Evolutionary conservation across 64 coral and sea anemone species (phyloP), one percentile per base, ranked within the genome.

Genomic region (Stichodactyla helianthus): DNA sequence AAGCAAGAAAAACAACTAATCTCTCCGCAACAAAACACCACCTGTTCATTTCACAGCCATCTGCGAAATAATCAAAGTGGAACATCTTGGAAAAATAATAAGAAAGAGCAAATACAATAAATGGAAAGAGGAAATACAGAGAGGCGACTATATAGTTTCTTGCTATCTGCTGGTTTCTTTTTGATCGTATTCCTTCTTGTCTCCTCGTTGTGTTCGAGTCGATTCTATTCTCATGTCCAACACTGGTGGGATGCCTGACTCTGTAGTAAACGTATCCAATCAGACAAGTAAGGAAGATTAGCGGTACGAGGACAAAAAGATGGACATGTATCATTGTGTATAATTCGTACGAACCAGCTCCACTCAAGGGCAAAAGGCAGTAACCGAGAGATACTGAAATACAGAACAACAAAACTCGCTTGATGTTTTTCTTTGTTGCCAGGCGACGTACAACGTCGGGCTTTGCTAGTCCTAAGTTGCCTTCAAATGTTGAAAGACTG

Each of bases 31-130:
- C 13, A 78, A 56, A 9, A 31, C 44, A 53, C 52, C 67, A 58
- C 68, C 26, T 74, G 68, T 12, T 74, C 26, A 10, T 4, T 31
- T 74, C 68, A 55, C 22, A 58, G 35, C 9, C 54, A 58, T 16
- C 22, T 79, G 15, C 50, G 50, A 79, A 78, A 87, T 31, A 71
- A 83, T 70, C 71, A 79, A 87, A 17, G n/a, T 50, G 17, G 0
- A 84, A 52, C 26, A 58, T 84, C 51, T 31, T 27, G 2, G 51
- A 59, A 61, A 84, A 84, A 56, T 84, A 84, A 60, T 50, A 84
- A 57, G 16, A 56, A 15, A 59, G 31, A 56, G 15, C 27, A n/a
- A 55, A 74, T 74, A 31, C 27, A 10, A 11, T 12, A 74, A 74
- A 74, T 12, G 68, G 68, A 4, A n/a, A 12, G 23, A 74, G 7